Evolutionary conservation across 1,140 invertebrate species (phyloP), one percentile per base, ranked within the genome.

Genomic region (Aphaenogaster ashmeadi): DNA sequence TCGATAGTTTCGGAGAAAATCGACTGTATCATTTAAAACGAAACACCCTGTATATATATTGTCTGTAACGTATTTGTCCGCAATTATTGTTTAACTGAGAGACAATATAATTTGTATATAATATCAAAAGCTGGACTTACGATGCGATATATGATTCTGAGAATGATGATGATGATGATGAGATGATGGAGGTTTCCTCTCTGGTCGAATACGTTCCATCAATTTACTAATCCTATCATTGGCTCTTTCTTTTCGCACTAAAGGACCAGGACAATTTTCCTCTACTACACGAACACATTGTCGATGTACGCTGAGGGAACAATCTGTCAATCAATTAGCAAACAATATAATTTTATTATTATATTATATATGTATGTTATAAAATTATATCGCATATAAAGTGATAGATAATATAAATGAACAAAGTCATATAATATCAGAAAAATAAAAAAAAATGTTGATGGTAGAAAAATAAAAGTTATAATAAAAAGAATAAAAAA

Each of bases 221-320:
- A 98, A 95, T 94, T 97, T 97, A 87, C 97, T 97, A 88, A 98
- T 97, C 81, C 97, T 95, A 94, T 97, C 97, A 87, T 96, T 96
- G 41, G 95, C 96, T 91, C 95, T 97, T 94, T 97, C 97, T 91
- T 97, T 98, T 92, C 96, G 96, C 67, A 96, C 96, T 83, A 97
- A 95, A 85, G 98, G 97, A 7, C 98, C 98, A 18, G 98, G 97
- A 94, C 98, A 99, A 91, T 96, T 96, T 94, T 99, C 98, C 89
- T 99, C 98, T 78, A 99, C 97, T 11, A 97, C 95, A 93, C 97
- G 97, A 33, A 98, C 97, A 95, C 98, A 99, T 72, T 96, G 95
- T 90, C 98, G 97, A 96, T 99, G 98, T 90, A 99, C 97, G 92
- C 98, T 98, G 89, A 99, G 96, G 92, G 97, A 97, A 96, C 98